Conservation (phyloP, 2,888 invertebrate species). For the Hyposoter dolosus region DNA sequence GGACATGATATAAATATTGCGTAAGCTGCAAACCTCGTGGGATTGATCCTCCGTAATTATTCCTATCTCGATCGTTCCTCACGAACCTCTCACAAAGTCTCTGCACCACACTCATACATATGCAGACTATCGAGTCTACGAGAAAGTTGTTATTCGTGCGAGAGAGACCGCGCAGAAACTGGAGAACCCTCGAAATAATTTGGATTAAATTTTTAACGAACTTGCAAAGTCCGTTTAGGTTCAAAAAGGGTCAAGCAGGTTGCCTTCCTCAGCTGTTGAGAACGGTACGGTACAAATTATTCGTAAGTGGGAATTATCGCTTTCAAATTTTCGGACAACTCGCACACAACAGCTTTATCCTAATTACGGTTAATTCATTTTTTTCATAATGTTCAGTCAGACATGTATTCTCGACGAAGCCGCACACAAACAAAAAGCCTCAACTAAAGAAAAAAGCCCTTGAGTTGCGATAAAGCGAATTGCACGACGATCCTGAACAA, state of each 20-base stretch:
- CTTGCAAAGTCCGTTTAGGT: slow-evolving; percentile 28
- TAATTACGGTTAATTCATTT: not conserved
- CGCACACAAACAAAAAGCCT: not conserved
- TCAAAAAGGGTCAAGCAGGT: slow-evolving; percentile 40
- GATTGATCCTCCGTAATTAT: slow-evolving; percentile 19
- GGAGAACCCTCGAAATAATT: slow-evolving; percentile 55
- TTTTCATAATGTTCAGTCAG: not conserved
- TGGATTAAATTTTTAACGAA: slow-evolving; percentile 62
- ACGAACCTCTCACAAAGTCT: slow-evolving; percentile 19
- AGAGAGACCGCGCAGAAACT: slow-evolving; percentile 33
- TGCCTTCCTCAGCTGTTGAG: slow-evolving; percentile 14
- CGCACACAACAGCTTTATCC: not conserved
- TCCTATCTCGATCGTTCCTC: slow-evolving; percentile 35
- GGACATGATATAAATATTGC: slow-evolving; percentile 52
- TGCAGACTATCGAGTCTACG: slow-evolving; percentile 2
- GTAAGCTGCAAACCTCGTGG: slow-evolving; percentile 40
- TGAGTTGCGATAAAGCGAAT: not conserved
- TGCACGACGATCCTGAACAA: not conserved
- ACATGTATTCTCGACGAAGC: not conserved
- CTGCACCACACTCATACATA: slow-evolving; percentile 23
- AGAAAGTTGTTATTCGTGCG: not conserved
- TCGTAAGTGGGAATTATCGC: not conserved
- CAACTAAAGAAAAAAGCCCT: not conserved
- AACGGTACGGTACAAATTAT: not conserved
- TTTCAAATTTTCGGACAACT: not conserved